These are phyloP conservation scores for Cecidostiba fungosa DNA, from an alignment of 2,888 invertebrate genomes.

Conservation along the genomic window DNA sequence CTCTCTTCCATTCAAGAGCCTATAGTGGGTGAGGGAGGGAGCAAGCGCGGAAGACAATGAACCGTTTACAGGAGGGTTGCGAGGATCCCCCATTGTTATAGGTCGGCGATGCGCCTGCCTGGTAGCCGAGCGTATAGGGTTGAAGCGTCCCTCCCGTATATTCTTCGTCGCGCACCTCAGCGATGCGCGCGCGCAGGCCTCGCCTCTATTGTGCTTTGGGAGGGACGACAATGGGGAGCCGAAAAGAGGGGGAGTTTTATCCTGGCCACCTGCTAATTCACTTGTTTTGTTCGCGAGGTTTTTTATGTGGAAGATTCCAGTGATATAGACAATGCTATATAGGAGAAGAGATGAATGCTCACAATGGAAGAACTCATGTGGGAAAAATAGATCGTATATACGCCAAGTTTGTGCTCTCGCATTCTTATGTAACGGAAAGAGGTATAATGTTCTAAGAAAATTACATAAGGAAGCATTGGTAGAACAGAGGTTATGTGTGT, in stretches of 20 bases:
- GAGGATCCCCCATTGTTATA: slow-evolving; percentile 75
- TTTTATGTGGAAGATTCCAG: background rate
- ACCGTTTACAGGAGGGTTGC: slow-evolving; percentile 74
- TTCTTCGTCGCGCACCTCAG: slow-evolving; percentile 25
- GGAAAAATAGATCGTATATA: slow-evolving; percentile 31
- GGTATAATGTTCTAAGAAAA: slow-evolving; percentile 6
- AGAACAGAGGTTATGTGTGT: background rate
- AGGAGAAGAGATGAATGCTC: background rate
- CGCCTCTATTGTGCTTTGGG: slow-evolving; percentile 61
- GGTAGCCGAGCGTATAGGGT: slow-evolving; percentile 71
- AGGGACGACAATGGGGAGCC: slow-evolving; percentile 40
- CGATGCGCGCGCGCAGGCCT: slow-evolving; percentile 67
- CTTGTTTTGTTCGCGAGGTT: background rate
- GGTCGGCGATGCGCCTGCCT: slow-evolving; percentile 78
- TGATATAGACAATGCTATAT: background rate
- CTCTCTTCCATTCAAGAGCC: background rate
- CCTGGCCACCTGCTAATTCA: background rate
- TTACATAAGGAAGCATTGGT: background rate
- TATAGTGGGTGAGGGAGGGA: slow-evolving; percentile 16
- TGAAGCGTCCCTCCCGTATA: slow-evolving; percentile 59
- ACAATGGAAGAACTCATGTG: slow-evolving; percentile 10
- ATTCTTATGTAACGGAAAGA: background rate
- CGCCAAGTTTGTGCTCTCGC: background rate
- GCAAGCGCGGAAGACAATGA: slow-evolving; percentile 76
- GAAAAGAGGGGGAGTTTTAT: background rate